Evolutionary conservation across 1,140 invertebrate species (phyloP), one percentile per base, ranked within the genome.

Genomic region (Meloidogyne exigua): DNA sequence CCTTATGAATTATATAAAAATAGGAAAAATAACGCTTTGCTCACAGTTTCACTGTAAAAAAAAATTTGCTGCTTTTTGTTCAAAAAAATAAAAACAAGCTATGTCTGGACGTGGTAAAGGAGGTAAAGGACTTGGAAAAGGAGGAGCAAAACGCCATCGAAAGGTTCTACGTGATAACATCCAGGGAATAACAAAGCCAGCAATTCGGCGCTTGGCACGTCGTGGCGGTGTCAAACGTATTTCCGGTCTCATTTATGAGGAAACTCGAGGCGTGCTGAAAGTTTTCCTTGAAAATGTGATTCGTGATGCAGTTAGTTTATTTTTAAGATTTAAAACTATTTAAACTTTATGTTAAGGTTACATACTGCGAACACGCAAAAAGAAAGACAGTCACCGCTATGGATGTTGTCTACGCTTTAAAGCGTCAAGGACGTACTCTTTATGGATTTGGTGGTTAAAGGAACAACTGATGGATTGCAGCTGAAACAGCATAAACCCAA

Each of bases 381-480:
- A 89, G 92, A 79, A 94, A 93, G 89, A 94, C 93, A 23, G 90
- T 91, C 49, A 94, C 93, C 12, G 92, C 92, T 70, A 94, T 94
- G 92, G 92, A 94, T 85, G 92, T 94, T 18, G 93, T 94, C 25
- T 93, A 93, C 84, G 92, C 92, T 32, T 88, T 94, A 80, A 94
- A 94, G 88, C 89, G 92, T 68, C 93, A 93, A 89, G 93, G 93
- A 42, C 89, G 92, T 68, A 91, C 90, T 44, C 84, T 91, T 21
- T 91, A 91, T 84, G 90, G 91, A 79, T 91, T 91, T 81, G 91
- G 90, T 49, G 90, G 90, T 82, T 91, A 21, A 21, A 10, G n/a
- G 66, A 39, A 68, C 74, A 28, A 13, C 23, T 32, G 32, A 13
- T 65, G 68, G 21, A 49, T 28, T 7, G 36, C 18, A 57, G 49